Base-by-base conservation (phyloP, 2,888 invertebrate genomes). In the Tryphoninae sp. region DNA sequence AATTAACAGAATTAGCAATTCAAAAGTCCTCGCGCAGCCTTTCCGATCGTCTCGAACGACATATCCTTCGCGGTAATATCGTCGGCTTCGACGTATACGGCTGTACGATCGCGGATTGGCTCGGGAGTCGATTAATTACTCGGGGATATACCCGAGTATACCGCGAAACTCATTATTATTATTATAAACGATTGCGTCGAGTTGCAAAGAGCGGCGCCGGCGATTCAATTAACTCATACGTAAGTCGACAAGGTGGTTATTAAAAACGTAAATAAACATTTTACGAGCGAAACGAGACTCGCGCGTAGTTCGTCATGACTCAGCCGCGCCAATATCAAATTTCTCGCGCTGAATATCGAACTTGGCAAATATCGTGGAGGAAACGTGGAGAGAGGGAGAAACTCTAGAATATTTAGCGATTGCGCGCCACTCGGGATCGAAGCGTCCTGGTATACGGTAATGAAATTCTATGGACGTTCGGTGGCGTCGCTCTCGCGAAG, bases 151-250 rank as follows among this genome's bases (percentile, higher is more conserved):
- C n/a, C 19, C 11, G 49, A 19, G 19, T 53, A 53, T 45, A 13
- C 13, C 9, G 45, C 45, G 13, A 45, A 45, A 11, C 33, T 45
- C 9, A 45, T 45, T 13, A 45, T 45, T 2, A 45, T 45, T 13
- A 45, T 45, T 13, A 45, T 13, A 13, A 45, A 45, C 13, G 13
- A 45, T 45, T 19, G 49, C n/a, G 23, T 67, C n/a, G 23, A 6
- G 65, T 33, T 6, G 33, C 6, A 33, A 33, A 33, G 33, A 49
- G 49, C 49, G 65, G 65, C 65, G 49, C 49, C 65, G 49, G 65
- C 65, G 49, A 67, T 51, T 67, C n/a, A 22, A 26, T 51, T 13
- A n/a, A 51, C 45, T 49, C 13, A 13, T n/a, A 13, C n/a, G n/a
- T n/a, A 23, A 23, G 51, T 23, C 65, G 13, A 9, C 49, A 11